Conservation (phyloP, 2,888 invertebrate genomes). For the Mimas tiliae region DNA sequence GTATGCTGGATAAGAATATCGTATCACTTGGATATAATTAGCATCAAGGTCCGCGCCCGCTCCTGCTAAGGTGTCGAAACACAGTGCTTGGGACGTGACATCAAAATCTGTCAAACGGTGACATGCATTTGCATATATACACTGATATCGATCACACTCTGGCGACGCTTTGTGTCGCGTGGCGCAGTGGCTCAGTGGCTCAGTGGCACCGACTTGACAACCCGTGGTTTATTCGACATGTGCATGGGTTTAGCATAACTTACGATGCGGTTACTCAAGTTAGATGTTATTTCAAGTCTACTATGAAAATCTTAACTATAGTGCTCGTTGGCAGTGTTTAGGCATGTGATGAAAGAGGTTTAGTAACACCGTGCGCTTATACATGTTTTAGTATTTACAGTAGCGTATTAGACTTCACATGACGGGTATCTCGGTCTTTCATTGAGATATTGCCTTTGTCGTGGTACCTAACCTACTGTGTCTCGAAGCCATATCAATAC, state of each 20-base stretch:
- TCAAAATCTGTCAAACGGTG: constrained; percentile 84
- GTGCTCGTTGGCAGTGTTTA: constrained; percentile 83
- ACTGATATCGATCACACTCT: constrained; percentile 64
- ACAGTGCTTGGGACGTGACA: constrained; percentile 84
- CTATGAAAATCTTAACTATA: constrained; percentile 82
- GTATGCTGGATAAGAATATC: background rate
- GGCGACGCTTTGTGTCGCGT: constrained; percentile 47
- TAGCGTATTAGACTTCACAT: constrained; percentile 56
- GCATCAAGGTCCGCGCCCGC: constrained; percentile 65
- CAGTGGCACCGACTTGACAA: constrained; percentile 51
- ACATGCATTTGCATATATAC: constrained; percentile 84
- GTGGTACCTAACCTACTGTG: constrained; percentile 62
- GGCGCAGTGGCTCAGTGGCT: constrained; percentile 8
- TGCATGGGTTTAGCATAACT: constrained; percentile 84
- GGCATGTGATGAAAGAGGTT: constrained; percentile 83
- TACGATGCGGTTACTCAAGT: constrained; percentile 83
- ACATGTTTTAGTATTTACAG: constrained; percentile 82
- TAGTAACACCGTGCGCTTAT: constrained; percentile 83
- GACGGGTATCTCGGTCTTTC: constrained; percentile 64
- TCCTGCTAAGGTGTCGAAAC: constrained; percentile 80
- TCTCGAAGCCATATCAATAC: constrained; percentile 69
- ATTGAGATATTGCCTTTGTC: constrained; percentile 61
- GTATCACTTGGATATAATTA: constrained; percentile 30
- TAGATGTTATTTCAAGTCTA: constrained; percentile 83
- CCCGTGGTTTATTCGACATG: constrained; percentile 73